phyloP scores from a whole-genome alignment of 2,113 vertebrate genomes.

The Cebidichthys violaceus region DNA sequence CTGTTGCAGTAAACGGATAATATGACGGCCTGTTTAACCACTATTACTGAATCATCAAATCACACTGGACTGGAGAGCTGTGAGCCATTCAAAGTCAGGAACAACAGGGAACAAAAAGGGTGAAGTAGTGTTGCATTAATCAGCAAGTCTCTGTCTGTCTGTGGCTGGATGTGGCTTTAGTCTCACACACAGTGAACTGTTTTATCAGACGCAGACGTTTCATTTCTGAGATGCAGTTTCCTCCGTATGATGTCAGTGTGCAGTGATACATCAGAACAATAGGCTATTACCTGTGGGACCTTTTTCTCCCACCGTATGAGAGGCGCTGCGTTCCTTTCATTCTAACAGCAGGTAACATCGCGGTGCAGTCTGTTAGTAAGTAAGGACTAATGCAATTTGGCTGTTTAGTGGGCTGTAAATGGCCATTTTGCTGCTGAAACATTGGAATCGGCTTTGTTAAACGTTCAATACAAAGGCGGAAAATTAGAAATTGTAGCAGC shows the following conservation, averaged over 20 bases:
- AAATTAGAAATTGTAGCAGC: too few species aligned
- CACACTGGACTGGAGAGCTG: background rate
- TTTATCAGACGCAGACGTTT: too few species aligned
- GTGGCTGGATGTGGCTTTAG: background rate
- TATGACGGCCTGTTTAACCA: background rate
- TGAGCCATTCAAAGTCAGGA: background rate
- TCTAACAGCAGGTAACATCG: background rate
- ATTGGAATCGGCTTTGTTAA: background rate
- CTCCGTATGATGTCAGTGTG: background rate
- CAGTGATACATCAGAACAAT: background rate
- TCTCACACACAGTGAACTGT: too few species aligned
- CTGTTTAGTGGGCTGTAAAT: background rate
- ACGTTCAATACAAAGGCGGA: background rate
- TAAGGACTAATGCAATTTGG: background rate
- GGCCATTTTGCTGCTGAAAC: background rate
- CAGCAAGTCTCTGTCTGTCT: background rate
- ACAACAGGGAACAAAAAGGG: background rate
- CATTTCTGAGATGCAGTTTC: background rate
- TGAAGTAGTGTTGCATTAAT: background rate
- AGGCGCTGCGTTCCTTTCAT: background rate
- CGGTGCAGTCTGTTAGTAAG: background rate
- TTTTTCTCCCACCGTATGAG: background rate
- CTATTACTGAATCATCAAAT: background rate
- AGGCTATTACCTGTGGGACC: background rate
- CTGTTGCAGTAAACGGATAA: background rate